Evolutionary conservation across 2,113 vertebrate species (phyloP).

Genomic region (Madoqua kirkii): DNA sequence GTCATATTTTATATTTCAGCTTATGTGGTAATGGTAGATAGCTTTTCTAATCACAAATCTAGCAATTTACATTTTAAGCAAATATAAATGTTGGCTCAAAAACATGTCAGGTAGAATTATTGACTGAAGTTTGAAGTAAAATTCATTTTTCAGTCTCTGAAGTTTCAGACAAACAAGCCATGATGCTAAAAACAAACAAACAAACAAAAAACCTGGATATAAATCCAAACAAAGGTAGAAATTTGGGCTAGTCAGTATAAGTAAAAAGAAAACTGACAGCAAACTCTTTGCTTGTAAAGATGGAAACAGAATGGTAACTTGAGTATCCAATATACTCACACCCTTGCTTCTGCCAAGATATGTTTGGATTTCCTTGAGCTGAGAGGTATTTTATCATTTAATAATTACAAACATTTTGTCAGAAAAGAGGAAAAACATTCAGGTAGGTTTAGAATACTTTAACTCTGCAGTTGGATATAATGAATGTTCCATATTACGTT

Average conservation of each 20-base stretch:
- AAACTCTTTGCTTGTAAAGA: neutral
- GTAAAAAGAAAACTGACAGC: neutral
- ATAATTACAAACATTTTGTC: neutral
- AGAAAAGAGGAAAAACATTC: constrained; percentile 3
- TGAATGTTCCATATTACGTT: constrained; percentile 65
- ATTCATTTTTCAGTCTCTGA: neutral
- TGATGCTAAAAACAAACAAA: neutral
- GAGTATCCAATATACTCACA: neutral
- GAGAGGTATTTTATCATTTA: constrained; percentile 31
- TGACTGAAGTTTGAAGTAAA: neutral
- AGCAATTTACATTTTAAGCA: neutral
- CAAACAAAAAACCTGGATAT: neutral
- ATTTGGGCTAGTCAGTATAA: neutral
- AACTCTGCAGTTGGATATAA: constrained; percentile 47
- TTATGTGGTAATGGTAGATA: neutral
- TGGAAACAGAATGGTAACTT: neutral
- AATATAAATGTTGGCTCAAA: constrained; percentile 22
- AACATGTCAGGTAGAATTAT: neutral
- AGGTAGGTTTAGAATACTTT: constrained; percentile 22
- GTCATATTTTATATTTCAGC: neutral
- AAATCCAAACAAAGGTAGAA: constrained; percentile 8
- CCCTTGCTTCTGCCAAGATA: neutral
- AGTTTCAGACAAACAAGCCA: neutral
- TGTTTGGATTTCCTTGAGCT: neutral
- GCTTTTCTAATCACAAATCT: neutral